A percentile compares a stretch with the other conserved stretches of the same genome.
phyloP scores from a whole-genome alignment of 1,140 invertebrate genomes.

The Medauroidea extradentata region DNA sequence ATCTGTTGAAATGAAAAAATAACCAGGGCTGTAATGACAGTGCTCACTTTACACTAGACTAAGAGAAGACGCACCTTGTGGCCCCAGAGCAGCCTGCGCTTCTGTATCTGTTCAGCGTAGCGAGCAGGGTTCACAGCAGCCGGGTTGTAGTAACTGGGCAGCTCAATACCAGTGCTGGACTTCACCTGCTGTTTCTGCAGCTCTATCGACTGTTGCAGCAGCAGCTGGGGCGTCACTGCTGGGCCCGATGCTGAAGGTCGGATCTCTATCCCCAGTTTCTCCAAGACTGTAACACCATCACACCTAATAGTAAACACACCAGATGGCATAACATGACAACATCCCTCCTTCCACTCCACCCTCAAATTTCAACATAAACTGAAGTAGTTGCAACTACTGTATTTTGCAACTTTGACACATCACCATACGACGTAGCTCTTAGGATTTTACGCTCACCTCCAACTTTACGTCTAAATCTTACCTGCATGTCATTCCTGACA shows the following conservation, averaged over 20 bases:
- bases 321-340: no score
- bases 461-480: no score
- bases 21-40: no score
- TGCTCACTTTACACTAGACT: no score
- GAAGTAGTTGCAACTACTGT: no score
- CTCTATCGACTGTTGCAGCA: constrained; percentile 9
- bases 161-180: constrained; percentile 11
- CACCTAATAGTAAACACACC: neutral
- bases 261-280: constrained; percentile 7
- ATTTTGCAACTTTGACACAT: no score
- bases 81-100: constrained; percentile 84
- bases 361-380: no score
- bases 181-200: constrained; percentile 9
- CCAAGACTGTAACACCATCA: constrained; percentile 4
- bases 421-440: no score
- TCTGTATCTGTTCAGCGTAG: constrained; percentile 84
- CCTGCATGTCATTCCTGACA: no score
- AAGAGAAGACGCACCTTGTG: constrained; percentile 65
- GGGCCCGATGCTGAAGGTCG: neutral
- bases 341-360: no score
- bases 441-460: no score
- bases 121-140: constrained; percentile 71
- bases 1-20: no score
- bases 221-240: constrained; percentile 10
- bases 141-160: constrained; percentile 69